Evolutionary conservation across 2,888 invertebrate genomes (phyloP).

Genomic region (Leptarthrus brevirostris): DNA sequence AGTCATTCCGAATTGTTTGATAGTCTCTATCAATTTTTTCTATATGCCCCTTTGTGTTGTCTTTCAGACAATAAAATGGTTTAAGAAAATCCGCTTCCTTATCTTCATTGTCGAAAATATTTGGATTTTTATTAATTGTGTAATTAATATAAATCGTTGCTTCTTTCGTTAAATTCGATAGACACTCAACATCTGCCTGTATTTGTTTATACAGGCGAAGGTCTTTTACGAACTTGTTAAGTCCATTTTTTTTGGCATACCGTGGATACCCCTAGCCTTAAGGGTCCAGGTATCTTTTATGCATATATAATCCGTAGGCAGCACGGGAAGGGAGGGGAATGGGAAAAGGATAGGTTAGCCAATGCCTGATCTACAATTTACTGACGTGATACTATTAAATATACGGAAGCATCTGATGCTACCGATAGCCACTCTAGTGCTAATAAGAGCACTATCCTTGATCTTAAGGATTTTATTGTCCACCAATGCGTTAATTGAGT

Average conservation of each 20-base stretch:
- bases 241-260: not conserved
- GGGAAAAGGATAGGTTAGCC: not conserved
- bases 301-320: not conserved
- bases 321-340: not conserved
- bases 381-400: not conserved
- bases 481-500: not conserved
- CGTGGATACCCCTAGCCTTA: not conserved
- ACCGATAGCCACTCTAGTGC: not conserved
- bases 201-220: too few species aligned
- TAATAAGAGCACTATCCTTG: not conserved
- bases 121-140: too few species aligned
- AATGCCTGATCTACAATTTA: not conserved
- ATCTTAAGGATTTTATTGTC: not conserved
- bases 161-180: too few species aligned
- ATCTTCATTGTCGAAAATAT: too few species aligned
- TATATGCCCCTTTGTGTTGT: too few species aligned
- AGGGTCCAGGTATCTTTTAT: not conserved
- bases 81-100: too few species aligned
- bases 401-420: not conserved
- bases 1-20: too few species aligned
- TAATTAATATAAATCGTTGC: too few species aligned
- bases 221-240: too few species aligned
- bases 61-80: too few species aligned
- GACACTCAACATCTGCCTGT: too few species aligned
- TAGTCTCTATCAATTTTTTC: too few species aligned